Percentiles rank a stretch among this genome's conserved stretches.
Conservation (phyloP, 2,113 vertebrate species). For the Plestiodon gilberti region DNA sequence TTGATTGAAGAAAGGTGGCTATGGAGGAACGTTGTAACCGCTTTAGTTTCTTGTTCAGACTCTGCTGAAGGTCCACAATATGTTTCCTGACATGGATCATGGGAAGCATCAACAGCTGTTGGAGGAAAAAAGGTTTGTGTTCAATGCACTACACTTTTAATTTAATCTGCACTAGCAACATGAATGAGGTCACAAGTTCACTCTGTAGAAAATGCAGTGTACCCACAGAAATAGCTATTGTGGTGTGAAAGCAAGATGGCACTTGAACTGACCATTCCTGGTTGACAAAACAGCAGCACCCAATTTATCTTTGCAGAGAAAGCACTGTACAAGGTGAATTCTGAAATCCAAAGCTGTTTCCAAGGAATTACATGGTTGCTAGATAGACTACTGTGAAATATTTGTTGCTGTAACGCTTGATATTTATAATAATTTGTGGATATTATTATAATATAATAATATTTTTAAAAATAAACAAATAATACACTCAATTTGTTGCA, state of each 20-base stretch:
- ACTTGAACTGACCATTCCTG: neutral
- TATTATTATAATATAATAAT: too few species aligned
- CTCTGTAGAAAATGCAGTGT: neutral
- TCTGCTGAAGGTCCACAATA: slow-evolving; percentile 47
- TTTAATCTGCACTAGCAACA: too few species aligned
- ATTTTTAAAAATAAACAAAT: too few species aligned
- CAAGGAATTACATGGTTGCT: neutral
- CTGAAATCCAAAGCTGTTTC: neutral
- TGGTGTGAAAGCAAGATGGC: neutral
- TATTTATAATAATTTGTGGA: too few species aligned
- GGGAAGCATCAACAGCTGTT: slow-evolving; percentile 52
- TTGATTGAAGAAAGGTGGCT: slow-evolving; percentile 50
- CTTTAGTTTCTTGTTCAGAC: slow-evolving; percentile 60
- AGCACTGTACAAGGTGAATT: neutral
- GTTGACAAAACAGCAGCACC: neutral
- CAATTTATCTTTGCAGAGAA: neutral
- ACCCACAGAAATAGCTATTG: neutral
- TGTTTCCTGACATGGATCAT: neutral
- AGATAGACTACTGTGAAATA: neutral
- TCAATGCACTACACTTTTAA: neutral
- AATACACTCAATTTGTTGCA: too few species aligned
- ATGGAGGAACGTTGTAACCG: slow-evolving; percentile 50
- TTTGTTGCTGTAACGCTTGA: too few species aligned
- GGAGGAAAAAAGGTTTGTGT: slow-evolving; percentile 1
- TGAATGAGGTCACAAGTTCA: neutral